Base-by-base conservation (phyloP, 1,140 invertebrate genomes). In the Drosophila novamexicana region DNA sequence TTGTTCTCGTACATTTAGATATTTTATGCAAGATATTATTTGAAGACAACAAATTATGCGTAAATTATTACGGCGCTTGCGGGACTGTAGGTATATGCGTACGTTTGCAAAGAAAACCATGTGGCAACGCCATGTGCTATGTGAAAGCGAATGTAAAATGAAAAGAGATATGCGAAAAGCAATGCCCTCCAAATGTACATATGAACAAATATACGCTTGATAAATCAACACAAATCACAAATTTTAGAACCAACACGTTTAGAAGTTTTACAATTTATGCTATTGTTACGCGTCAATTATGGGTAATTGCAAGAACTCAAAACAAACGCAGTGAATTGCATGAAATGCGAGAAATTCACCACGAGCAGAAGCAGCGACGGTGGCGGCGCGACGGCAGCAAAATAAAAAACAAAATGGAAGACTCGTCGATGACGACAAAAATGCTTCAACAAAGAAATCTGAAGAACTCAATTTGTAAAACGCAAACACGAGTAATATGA, bases 371-470 rank as follows among this genome's bases (percentile, higher is more conserved):
- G 69, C 77, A 73, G 64, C 52, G 50, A 61, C 74, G 49, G 47
- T 66, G 65, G 73, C 62, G 61, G 74, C 59, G 37, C 75, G 64
- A 57, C 69, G 69, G 68, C 82, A 75, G 59, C 45, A 62, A 57
- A 67, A 67, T 64, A 68, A 68, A 73, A 88, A 88, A 88, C 84
- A 88, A 88, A 88, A 88, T 88, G 84, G 83, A 89, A 88, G 83
- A 83, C 84, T 68, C 72, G 74, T 64, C 67, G 79, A 89, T 77
- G 76, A 86, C 73, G 77, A 83, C 78, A 58, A 75, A 75, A 82
- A 80, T 80, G 83, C 73, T 69, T 72, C 63, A 80, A 88, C 84
- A 88, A 88, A 88, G 84, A 83, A 88, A 79, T 79, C 63, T 73
- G 8, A 86, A 79, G 75, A 86, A 79, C 67, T 83, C 63, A 54